phyloP scores from a whole-genome alignment of 2,888 invertebrate genomes.

The Lasioglossum oenotherae region DNA sequence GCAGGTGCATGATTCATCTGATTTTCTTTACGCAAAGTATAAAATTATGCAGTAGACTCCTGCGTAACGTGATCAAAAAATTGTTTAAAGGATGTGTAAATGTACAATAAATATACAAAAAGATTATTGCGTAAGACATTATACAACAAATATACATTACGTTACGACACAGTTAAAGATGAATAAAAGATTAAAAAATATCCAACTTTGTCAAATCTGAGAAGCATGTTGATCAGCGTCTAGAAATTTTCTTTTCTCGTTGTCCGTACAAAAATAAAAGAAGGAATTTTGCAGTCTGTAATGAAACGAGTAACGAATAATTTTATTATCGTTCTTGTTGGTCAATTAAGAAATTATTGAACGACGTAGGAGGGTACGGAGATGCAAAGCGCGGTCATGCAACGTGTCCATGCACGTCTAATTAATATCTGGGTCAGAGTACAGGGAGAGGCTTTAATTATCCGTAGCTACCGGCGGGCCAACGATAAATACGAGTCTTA shows the following conservation, averaged over 20 bases:
- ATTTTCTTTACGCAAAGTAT: too few relatives aligned
- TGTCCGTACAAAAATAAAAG: too few relatives aligned
- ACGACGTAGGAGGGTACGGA: neutral
- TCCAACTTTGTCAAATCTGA: neutral
- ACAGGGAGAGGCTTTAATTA: constrained; percentile 67
- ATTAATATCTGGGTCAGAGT: constrained; percentile 71
- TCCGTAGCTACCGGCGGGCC: constrained; percentile 58
- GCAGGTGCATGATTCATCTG: too few relatives aligned
- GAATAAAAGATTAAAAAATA: neutral
- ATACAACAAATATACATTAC: neutral
- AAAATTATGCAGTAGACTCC: too few relatives aligned
- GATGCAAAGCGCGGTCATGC: neutral
- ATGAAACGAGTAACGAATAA: neutral
- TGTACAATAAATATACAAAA: too few relatives aligned
- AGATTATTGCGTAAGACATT: neutral
- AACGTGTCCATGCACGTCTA: constrained; percentile 57
- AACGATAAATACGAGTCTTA: constrained; percentile 65
- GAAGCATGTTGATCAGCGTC: too few relatives aligned
- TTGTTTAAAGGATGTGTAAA: neutral
- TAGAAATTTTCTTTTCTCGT: too few relatives aligned
- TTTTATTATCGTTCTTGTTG: neutral
- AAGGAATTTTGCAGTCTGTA: neutral
- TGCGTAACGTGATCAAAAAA: neutral
- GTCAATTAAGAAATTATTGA: neutral
- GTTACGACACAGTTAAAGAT: neutral